Evolutionary conservation across 1,140 invertebrate genomes (phyloP).

Genomic region (Lerema accius): DNA sequence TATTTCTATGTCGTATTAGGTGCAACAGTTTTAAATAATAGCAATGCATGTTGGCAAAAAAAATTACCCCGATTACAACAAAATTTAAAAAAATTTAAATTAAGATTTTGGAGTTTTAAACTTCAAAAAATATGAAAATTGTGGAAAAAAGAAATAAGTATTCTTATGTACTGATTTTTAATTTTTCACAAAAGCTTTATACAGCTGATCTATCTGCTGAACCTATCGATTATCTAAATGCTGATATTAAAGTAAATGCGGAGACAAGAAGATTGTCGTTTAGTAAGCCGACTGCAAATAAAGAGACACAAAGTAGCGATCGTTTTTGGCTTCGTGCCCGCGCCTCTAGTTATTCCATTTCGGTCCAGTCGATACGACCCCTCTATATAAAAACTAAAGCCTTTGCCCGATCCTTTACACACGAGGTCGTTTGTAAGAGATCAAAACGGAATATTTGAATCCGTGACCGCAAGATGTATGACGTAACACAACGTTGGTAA

Average conservation of each 20-base stretch:
- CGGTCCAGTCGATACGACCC: conserved; percentile 43
- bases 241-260: conserved; percentile 24
- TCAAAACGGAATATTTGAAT: conserved; percentile 41
- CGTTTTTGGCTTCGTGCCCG: conserved; percentile 61
- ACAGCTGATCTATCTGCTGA: too few relatives aligned
- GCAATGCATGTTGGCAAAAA: too few relatives aligned
- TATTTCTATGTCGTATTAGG: too few relatives aligned
- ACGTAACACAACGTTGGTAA: conserved; percentile 15
- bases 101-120: too few relatives aligned
- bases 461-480: conserved; percentile 28
- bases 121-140: too few relatives aligned
- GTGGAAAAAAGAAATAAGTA: too few relatives aligned
- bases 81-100: too few relatives aligned
- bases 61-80: too few relatives aligned
- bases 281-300: conserved; percentile 53
- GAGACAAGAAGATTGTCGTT: conserved; percentile 44
- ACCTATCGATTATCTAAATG: conserved; percentile 32
- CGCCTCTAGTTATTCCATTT: conserved; percentile 49
- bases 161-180: too few relatives aligned
- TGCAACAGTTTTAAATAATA: too few relatives aligned
- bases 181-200: too few relatives aligned
- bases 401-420: conserved; percentile 45
- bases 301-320: conserved; percentile 48
- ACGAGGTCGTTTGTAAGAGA: conserved; percentile 44
- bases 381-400: conserved; percentile 53